These are phyloP conservation scores for Dreissena rostriformis DNA, from an alignment of 1,140 invertebrate species.

Conservation along the genomic window DNA sequence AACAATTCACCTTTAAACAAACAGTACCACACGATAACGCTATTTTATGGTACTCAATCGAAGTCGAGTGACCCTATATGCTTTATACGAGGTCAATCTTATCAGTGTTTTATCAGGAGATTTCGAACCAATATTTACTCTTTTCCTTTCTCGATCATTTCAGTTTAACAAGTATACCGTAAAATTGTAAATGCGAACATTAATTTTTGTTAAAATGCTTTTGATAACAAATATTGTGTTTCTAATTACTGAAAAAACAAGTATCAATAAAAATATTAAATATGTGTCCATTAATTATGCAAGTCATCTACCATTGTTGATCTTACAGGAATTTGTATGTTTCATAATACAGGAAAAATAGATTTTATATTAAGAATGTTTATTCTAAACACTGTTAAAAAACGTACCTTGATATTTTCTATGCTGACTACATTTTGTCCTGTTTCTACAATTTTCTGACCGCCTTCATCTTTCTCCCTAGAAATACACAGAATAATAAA, in stretches of 20 bases:
- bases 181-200: too few relatives aligned
- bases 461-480: constrained; percentile 37
- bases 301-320: neutral
- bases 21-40: too few relatives aligned
- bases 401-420: constrained; percentile 47
- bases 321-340: neutral
- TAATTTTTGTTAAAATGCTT: neutral
- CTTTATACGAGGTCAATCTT: too few relatives aligned
- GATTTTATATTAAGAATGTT: neutral
- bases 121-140: too few relatives aligned
- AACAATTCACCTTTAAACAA: too few relatives aligned
- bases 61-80: too few relatives aligned
- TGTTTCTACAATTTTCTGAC: constrained; percentile 30
- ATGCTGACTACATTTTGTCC: constrained; percentile 19
- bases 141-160: too few relatives aligned
- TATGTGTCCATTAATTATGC: neutral
- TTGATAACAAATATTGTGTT: constrained; percentile 5
- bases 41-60: too few relatives aligned
- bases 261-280: constrained; percentile 11
- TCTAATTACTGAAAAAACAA: neutral
- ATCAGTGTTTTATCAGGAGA: too few relatives aligned
- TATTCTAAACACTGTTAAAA: neutral
- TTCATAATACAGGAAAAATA: neutral
- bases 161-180: too few relatives aligned
- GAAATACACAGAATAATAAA: constrained; percentile 6